These are phyloP conservation scores for Lamellibrachia columna DNA, from an alignment of 2,888 invertebrate genomes.

Conservation along the genomic window DNA sequence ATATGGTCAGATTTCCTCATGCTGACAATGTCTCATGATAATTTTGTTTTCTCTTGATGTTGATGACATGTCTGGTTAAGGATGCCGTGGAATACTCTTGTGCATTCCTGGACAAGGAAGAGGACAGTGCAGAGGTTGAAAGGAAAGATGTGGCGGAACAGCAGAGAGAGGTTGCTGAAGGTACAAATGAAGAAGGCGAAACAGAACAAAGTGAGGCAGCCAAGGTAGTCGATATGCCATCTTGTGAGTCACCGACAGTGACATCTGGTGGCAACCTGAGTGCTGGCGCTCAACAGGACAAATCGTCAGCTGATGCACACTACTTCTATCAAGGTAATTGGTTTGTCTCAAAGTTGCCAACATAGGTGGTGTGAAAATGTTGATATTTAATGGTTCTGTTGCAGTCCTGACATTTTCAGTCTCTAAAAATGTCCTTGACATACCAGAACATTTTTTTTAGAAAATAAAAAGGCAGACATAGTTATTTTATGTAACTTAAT, in stretches of 20 bases:
- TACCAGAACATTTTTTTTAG: too few species aligned
- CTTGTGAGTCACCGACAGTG: neutral
- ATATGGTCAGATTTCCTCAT: too few species aligned
- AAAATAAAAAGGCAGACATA: too few species aligned
- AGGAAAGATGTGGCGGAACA: neutral
- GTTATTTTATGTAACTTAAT: too few species aligned
- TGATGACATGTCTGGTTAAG: slow-evolving; percentile 31
- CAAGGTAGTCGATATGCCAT: slow-evolving; percentile 63
- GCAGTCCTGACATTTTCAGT: too few species aligned
- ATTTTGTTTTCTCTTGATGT: neutral
- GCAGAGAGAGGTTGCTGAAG: neutral
- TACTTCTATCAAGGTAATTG: slow-evolving; percentile 22
- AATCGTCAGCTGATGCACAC: neutral
- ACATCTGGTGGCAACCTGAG: neutral
- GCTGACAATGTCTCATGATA: too few species aligned
- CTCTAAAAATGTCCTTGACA: too few species aligned
- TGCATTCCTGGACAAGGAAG: slow-evolving; percentile 54
- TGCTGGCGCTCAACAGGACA: neutral
- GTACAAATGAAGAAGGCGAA: slow-evolving; percentile 42
- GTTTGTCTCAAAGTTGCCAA: neutral
- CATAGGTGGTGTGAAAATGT: neutral
- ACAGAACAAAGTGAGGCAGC: slow-evolving; percentile 57
- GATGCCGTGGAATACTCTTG: slow-evolving; percentile 48
- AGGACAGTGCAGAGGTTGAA: neutral
- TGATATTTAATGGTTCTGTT: too few species aligned